These are phyloP conservation scores for Penaeus monodon DNA, from an alignment of 2,888 invertebrate species.

Conservation along the genomic window DNA sequence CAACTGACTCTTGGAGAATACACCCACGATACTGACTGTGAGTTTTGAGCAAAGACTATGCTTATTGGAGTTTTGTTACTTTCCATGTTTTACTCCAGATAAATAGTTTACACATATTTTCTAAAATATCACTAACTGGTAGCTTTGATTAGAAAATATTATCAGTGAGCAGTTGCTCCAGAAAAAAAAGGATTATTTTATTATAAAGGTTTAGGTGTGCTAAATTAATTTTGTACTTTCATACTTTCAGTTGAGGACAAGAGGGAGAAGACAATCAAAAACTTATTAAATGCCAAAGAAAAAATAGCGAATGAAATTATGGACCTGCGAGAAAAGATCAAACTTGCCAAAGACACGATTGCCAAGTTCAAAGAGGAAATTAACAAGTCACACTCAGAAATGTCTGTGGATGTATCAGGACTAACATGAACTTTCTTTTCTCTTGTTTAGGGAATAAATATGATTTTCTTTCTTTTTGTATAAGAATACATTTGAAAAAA, in stretches of 20 bases:
- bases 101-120: too few species aligned
- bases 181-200: not conserved
- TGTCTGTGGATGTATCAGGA: conserved; percentile 44
- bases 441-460: not conserved
- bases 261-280: conserved; percentile 77
- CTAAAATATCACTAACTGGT: too few species aligned
- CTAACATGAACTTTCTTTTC: conserved; percentile 6
- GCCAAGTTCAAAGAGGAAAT: conserved; percentile 71
- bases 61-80: too few species aligned
- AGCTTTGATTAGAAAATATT: too few species aligned
- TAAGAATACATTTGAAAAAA: conserved; percentile 24
- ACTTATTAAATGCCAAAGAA: conserved; percentile 67
- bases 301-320: conserved; percentile 86
- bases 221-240: not conserved
- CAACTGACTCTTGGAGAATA: conserved; percentile 81
- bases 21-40: conserved; percentile 91
- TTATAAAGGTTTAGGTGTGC: not conserved
- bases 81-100: too few species aligned
- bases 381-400: conserved; percentile 61
- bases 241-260: conserved; percentile 86
- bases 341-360: conserved; percentile 87
- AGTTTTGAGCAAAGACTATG: conserved; percentile 69
- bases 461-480: not conserved
- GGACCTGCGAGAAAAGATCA: conserved; percentile 86
- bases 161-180: not conserved